Base-by-base conservation (phyloP, 1,140 invertebrate genomes). In the Propsilocerus akamusi region DNA sequence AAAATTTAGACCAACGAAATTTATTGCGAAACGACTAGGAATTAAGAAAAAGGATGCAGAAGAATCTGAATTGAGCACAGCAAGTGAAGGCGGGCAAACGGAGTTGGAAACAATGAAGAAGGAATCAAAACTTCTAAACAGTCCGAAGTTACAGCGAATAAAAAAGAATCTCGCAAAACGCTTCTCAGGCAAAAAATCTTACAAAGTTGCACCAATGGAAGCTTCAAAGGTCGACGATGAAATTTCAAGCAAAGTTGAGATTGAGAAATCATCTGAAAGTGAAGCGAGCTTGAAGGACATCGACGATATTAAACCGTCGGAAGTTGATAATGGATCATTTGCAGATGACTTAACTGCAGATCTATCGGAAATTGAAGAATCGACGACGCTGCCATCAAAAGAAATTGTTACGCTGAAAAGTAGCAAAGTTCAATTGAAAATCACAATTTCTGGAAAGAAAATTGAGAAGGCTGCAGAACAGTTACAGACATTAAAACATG, bases 381-480 rank as follows among this genome's bases (percentile, higher is more conserved):
- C 30, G 7, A 7, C 28, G 8, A 56, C 52, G 49, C 58, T 46
- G 55, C 53, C 26, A 54, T 56, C 53, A 56, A 56, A n/a, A n/a
- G n/a, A n/a, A n/a, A n/a, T 48, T 24, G 56, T 59, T 52, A 55
- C 59, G 25, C 26, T 56, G 26, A 57, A 20, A 17, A 41, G 56
- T 48, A 48, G 49, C 51, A 49, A 30, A 55, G 53, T 54, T 26
- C 20, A 22, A 25, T 12, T 63, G 23, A 57, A 63, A 53, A 63
- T 63, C 51, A 63, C 61, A 51, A 63, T 63, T 46, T 58, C 58
- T 12, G 61, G 61, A 48, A 61, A 63, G 55, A 63, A 63, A 57
- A 53, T 60, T 24, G 59, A 61, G 49, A 49, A 32, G 22, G 22
- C 25, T 12, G 12, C 12, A 14, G 25, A 32, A 47, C 4, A 17